Percentiles rank a stretch among this genome's conserved stretches.
These are phyloP conservation scores for Strigamia maritima DNA, from an alignment of 2,888 invertebrate genomes.

Conservation along the genomic window DNA sequence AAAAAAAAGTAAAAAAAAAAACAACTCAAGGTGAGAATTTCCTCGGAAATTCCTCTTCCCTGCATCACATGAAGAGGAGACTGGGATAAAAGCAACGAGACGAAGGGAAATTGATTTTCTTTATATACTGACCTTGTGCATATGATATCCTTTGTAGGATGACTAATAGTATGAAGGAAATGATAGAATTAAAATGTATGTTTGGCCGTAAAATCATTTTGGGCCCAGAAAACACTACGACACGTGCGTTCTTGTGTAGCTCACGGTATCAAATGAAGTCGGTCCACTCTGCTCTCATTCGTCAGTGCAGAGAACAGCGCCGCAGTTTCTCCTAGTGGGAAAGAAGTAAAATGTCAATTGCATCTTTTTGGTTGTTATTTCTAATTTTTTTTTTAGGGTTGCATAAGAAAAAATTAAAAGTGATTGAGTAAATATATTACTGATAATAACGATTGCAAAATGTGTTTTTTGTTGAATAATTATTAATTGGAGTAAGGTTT, in stretches of 20 bases:
- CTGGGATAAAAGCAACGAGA: neutral
- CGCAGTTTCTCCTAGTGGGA: neutral
- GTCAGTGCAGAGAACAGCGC: neutral
- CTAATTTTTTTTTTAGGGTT: neutral
- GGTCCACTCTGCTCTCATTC: neutral
- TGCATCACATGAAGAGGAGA: neutral
- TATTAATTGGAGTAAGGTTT: neutral
- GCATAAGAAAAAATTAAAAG: neutral
- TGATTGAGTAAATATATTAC: neutral
- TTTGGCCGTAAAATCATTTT: neutral
- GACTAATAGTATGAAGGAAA: neutral
- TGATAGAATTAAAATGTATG: neutral
- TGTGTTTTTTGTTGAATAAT: neutral
- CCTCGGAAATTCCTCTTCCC: neutral
- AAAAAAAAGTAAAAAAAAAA: neutral
- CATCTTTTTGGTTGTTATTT: neutral
- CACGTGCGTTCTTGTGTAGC: neutral
- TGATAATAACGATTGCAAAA: neutral
- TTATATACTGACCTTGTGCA: neutral
- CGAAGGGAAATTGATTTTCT: neutral
- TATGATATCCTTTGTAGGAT: neutral
- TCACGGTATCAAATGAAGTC: neutral
- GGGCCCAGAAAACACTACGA: neutral
- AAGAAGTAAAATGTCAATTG: neutral
- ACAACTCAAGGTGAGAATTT: neutral